phyloP scores from a whole-genome alignment of 2,888 invertebrate genomes.

The Elegia similella region DNA sequence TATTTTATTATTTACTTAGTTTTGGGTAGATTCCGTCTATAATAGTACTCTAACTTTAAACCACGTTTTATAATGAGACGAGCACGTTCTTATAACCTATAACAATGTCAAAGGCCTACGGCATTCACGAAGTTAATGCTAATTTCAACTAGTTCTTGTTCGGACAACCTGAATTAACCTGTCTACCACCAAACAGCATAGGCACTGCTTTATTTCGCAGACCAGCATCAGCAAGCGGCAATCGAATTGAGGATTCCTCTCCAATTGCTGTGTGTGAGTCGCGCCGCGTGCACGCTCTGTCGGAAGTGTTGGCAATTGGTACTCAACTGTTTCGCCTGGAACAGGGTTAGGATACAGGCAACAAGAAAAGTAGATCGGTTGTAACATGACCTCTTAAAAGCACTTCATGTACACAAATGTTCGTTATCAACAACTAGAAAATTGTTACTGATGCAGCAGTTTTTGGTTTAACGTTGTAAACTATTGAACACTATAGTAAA shows the following conservation, averaged over 20 bases:
- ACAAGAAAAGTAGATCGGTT: slow-evolving; percentile 9
- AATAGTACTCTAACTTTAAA: too few relatives aligned
- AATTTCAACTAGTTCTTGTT: background rate
- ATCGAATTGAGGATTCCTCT: background rate
- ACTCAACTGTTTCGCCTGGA: slow-evolving; percentile 29
- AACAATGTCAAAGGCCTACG: background rate
- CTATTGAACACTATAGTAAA: too few relatives aligned
- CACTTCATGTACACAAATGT: too few relatives aligned
- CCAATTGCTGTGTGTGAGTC: slow-evolving; percentile 1
- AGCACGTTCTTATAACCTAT: too few relatives aligned
- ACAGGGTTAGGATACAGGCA: slow-evolving; percentile 7
- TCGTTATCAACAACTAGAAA: too few relatives aligned
- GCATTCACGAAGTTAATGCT: background rate
- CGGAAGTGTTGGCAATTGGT: slow-evolving; percentile 58
- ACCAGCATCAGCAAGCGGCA: background rate
- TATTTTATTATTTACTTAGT: too few relatives aligned
- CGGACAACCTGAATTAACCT: background rate
- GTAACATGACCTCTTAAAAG: too few relatives aligned
- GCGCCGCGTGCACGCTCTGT: slow-evolving; percentile 23
- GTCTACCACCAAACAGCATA: background rate
- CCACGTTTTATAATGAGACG: too few relatives aligned
- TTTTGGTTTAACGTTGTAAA: too few relatives aligned
- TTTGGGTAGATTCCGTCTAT: too few relatives aligned
- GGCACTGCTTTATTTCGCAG: background rate
- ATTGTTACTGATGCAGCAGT: too few relatives aligned